phyloP scores from a whole-genome alignment of 2,888 invertebrate species.

The Sipunculus nudus region DNA sequence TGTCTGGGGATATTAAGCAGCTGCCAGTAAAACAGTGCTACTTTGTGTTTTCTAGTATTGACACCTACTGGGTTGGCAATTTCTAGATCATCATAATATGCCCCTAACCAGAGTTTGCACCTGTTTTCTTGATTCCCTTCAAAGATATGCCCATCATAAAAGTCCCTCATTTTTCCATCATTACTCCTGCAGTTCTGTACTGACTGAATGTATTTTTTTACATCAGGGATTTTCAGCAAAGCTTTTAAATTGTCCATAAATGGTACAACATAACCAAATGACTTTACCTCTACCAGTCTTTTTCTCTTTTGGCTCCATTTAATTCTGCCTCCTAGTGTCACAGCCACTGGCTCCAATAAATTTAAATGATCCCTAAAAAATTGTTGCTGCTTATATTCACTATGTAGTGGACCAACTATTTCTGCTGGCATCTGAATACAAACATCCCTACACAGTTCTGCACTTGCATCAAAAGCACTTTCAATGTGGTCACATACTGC shows the following conservation, averaged over 20 bases:
- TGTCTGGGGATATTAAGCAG: conserved; percentile 7
- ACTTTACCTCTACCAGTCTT: not conserved
- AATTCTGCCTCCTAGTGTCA: conserved; percentile 1
- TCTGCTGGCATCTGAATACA: not conserved
- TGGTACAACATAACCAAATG: conserved; percentile 6
- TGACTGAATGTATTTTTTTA: not conserved
- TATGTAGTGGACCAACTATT: not conserved
- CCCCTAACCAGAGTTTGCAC: not conserved
- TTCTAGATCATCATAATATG: conserved; percentile 14
- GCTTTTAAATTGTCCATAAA: conserved; percentile 5
- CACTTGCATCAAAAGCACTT: too few species aligned
- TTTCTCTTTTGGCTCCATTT: not conserved
- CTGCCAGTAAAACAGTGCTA: not conserved
- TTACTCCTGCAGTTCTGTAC: not conserved
- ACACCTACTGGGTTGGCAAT: conserved; percentile 6
- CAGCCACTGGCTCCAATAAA: not conserved
- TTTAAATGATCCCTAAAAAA: conserved; percentile 6
- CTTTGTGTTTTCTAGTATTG: conserved; percentile 5
- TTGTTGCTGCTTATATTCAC: not conserved
- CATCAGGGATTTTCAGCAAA: conserved; percentile 6
- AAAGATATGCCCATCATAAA: conserved; percentile 1
- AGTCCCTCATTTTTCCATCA: not conserved
- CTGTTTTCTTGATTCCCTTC: not conserved
- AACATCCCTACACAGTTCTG: too few species aligned
- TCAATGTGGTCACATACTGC: too few species aligned